Evolutionary conservation across 1,140 invertebrate species (phyloP), one percentile per base, ranked within the genome.

Genomic region (Acromyrmex echinatior): DNA sequence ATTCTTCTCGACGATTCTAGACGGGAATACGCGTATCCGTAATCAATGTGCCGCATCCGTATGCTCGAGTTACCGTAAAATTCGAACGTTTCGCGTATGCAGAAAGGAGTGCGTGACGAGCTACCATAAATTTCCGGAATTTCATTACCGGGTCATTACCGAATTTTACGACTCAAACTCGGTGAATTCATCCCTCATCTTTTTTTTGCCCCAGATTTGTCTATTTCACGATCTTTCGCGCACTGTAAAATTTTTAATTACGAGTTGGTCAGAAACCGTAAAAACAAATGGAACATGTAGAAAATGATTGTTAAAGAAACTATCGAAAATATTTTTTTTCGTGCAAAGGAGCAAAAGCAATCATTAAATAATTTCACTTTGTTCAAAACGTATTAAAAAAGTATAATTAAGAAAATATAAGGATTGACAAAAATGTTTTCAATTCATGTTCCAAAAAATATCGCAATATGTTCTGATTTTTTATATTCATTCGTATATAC

Each of bases 71-170:
- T 31, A 21, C 3, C 39, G 49, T 79, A 79, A 79, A 79, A 79
- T 66, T 79, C 62, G 31, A 79, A 31, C 45, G 45, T 51, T 66
- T 65, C 39, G 31, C 62, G 39, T 65, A 49, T 58, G 25, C 16
- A n/a, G 5, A 56, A 31, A 81, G 14, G 31, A 18, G 51, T 71
- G 65, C 28, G 28, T 70, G 65, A 80, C 28, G 49, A 71, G n/a
- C 16, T n/a, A 25, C 31, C 1, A 58, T 71, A 81, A 81, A 81
- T 81, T 71, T 71, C 10, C 5, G 49, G 10, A 71, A 81, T 81
- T 81, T 81, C 31, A 71, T 81, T 71, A 56, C 39, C 25, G 10
- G 21, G 21, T 71, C 21, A 81, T 81, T 81, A 81, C n/a, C 9
- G 16, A 81, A 71, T 81, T 81, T 81, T 71, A 71, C 31, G 21